Conservation (phyloP, 2,797 vertebrate genomes). For the Sparidentex hasta region DNA sequence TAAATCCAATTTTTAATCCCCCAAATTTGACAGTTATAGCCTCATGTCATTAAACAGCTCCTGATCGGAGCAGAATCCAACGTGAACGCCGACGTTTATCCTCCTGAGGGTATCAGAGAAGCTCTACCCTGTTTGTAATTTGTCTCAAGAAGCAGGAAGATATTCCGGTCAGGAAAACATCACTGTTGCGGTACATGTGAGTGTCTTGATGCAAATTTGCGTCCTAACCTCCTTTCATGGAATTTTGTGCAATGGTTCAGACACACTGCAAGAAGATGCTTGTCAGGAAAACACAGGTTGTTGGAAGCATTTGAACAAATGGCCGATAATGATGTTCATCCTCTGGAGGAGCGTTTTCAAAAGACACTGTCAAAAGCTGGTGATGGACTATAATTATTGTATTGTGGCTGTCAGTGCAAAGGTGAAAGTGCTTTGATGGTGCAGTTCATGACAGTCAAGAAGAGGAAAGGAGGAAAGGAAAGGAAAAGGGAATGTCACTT, state of each 20-base stretch:
- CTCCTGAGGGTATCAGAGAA: too few relatives aligned
- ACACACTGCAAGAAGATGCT: background rate
- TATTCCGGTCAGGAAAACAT: background rate
- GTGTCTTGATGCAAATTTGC: background rate
- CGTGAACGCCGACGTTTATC: too few relatives aligned
- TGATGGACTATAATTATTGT: background rate
- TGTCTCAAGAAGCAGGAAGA: too few relatives aligned
- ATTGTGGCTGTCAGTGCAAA: background rate
- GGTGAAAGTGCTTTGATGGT: background rate
- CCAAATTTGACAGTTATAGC: too few relatives aligned
- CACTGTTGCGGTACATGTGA: background rate
- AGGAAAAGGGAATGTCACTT: too few relatives aligned
- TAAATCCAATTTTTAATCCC: too few relatives aligned
- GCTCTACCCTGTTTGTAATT: too few relatives aligned
- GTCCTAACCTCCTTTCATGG: background rate
- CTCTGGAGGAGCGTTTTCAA: background rate
- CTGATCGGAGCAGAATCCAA: too few relatives aligned
- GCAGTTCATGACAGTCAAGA: conserved; percentile 6
- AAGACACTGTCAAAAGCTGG: background rate
- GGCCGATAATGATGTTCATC: background rate
- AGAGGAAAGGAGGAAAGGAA: background rate
- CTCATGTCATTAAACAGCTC: too few relatives aligned
- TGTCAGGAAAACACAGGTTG: background rate
- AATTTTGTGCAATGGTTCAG: background rate
- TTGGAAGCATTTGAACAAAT: background rate